Base-by-base conservation (phyloP, 1,140 invertebrate species). In the Pectinophora gossypiella region DNA sequence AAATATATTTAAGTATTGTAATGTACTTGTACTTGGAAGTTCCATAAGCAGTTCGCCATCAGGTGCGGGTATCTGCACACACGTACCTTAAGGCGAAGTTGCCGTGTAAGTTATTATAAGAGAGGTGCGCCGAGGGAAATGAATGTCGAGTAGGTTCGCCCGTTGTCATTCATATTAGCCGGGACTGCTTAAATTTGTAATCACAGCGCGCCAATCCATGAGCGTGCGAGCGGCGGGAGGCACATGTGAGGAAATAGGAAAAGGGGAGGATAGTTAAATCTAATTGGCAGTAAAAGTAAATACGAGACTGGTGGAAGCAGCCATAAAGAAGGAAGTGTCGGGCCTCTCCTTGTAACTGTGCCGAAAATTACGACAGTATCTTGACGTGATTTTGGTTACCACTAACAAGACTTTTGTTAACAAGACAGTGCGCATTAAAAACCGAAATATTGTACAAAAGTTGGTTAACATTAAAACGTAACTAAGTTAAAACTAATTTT, bases 91-190 rank as follows among this genome's bases (percentile, higher is more conserved):
- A 80, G 76, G 73, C 74, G 67, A 75, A 80, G 79, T 77, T 75
- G 60, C 74, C 68, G 66, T 72, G 73, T 85, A 87, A 85, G 79
- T 87, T 87, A 86, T 86, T 84, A 87, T 87, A 87, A 82, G 84
- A 84, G 80, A 85, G 76, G 79, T 77, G 81, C 80, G 79, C 75
- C 84, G 50, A 54, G 84, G 84, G 84, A 87, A 87, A 87, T 87
- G 81, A 84, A 87, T 87, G 79, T 84, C 75, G 84, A 87, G 78
- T 84, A 77, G 79, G 69, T 78, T 69, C 72, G 68, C 74, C 71
- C 83, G 77, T 81, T 83, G 81, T 87, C 83, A 87, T 85, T 85
- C 84, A 87, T 87, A 87, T 87, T 85, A 87, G 79, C 80, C 73
- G 73, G 72, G 72, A 75, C 70, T 76, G 75, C 69, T 76, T 87